A percentile compares a stretch with the other conserved stretches of the same genome.
These are phyloP conservation scores for Malurus elegans DNA, from an alignment of 2,113 vertebrate genomes.

Conservation along the genomic window DNA sequence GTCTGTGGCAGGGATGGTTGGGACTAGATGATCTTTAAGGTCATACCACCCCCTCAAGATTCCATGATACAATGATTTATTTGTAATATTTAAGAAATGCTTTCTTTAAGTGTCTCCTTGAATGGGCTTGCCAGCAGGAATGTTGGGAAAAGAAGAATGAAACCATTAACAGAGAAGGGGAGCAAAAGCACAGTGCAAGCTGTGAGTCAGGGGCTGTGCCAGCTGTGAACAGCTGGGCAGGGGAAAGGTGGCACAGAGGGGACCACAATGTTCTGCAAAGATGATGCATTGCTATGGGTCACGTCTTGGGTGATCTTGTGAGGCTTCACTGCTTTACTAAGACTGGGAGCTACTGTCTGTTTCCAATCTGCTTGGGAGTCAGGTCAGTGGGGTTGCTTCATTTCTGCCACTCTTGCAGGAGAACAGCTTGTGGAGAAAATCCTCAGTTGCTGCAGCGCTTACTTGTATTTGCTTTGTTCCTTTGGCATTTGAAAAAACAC, in stretches of 20 bases:
- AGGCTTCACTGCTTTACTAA: background rate
- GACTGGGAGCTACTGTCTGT: background rate
- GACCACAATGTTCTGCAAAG: background rate
- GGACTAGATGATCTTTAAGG: background rate
- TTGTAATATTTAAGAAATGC: background rate
- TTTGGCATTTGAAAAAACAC: background rate
- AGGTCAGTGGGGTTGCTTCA: background rate
- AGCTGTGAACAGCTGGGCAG: background rate
- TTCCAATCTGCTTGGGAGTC: background rate
- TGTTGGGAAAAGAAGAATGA: background rate
- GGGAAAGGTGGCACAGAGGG: background rate
- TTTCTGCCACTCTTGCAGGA: background rate
- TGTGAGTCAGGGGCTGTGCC: background rate
- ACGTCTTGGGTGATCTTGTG: background rate
- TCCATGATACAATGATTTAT: background rate
- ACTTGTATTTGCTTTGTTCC: background rate
- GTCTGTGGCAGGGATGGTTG: background rate
- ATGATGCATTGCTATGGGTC: accelerated
- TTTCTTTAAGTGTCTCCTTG: background rate
- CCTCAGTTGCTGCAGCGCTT: background rate
- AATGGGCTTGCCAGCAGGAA: background rate
- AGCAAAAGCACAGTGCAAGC: background rate
- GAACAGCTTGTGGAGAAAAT: background rate
- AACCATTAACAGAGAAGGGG: background rate
- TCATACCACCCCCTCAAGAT: background rate